Base-by-base conservation (phyloP, 2,888 invertebrate genomes). In the Harmothoe impar region DNA sequence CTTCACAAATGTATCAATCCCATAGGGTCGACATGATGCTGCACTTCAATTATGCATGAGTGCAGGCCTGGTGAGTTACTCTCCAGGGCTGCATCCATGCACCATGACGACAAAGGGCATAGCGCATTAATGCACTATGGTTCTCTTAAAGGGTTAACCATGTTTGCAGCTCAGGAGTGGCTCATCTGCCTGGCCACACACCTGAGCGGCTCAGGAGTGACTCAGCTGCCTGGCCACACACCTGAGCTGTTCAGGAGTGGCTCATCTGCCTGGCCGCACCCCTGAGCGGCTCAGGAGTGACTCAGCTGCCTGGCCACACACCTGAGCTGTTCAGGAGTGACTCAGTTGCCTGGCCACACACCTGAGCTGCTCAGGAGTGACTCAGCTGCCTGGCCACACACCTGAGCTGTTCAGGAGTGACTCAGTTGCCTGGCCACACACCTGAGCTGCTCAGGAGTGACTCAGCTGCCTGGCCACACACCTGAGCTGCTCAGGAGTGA, bases 401-500 rank as follows among this genome's bases (percentile, higher is more conserved):
- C 77, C 77, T 25, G 77, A 77, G 77, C 33, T 77, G 77, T 25
- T 77, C 77, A 77, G 15, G 77, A 29, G 81, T 43, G 81, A 35
- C 23, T 43, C 12, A 81, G 81, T 81, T 81, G 81, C 15, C 81
- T 33, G 12, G 81, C 81, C 7, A 81, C 12, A 81, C 43, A 43
- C 81, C 81, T 77, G 77, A 77, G 77, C 17, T 3, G 77, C 31
- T 77, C 77, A 77, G 15, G 77, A 29, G 81, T 43, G 43, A 35
- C 23, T 43, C 12, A 81, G 81, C 33, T 81, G 81, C 15, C 81
- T 33, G 0, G 81, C 81, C 7, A 81, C 12, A 81, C 43, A 23
- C 81, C 35, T 77, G 77, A 77, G 77, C 31, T n/a, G 77, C 31
- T 77, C 77, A 77, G 15, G 77, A 29, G 81, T 43, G 81, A 35